A percentile compares a stretch with the other conserved stretches of the same genome.
Evolutionary conservation across 2,797 vertebrate species (phyloP).

Genomic region (Margarornis squamiger): DNA sequence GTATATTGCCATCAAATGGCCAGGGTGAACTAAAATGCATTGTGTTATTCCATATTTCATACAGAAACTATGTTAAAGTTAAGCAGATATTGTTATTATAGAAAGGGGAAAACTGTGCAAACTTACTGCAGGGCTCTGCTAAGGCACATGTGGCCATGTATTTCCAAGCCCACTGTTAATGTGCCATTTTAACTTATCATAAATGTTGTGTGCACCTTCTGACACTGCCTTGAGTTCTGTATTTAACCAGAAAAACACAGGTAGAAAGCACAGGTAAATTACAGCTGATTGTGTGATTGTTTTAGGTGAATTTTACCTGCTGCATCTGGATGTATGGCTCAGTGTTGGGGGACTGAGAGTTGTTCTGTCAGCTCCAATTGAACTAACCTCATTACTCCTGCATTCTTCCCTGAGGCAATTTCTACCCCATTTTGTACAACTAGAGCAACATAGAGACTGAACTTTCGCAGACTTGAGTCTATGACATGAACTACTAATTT

Average conservation of each 20-base stretch:
- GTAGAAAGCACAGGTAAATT: neutral
- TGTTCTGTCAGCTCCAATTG: constrained; percentile 27
- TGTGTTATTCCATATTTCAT: neutral
- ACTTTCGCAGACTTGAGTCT: neutral
- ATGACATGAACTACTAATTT: neutral
- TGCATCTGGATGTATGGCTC: neutral
- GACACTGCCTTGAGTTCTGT: neutral
- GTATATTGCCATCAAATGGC: neutral
- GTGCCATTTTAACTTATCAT: neutral
- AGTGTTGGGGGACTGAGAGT: neutral
- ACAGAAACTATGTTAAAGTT: neutral
- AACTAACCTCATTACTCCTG: constrained; percentile 29
- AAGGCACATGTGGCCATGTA: neutral
- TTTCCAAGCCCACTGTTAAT: neutral
- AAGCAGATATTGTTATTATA: neutral
- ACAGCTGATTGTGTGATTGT: neutral
- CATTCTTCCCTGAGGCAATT: constrained; percentile 21
- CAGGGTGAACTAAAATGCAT: neutral
- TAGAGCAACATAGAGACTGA: neutral
- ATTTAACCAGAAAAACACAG: neutral
- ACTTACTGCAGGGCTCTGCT: neutral
- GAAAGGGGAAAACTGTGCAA: neutral
- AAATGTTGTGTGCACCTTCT: neutral
- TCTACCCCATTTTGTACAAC: constrained; percentile 52
- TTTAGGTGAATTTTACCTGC: neutral